Base-by-base conservation (phyloP, 2,888 invertebrate species). In the Phaedon cochleariae region DNA sequence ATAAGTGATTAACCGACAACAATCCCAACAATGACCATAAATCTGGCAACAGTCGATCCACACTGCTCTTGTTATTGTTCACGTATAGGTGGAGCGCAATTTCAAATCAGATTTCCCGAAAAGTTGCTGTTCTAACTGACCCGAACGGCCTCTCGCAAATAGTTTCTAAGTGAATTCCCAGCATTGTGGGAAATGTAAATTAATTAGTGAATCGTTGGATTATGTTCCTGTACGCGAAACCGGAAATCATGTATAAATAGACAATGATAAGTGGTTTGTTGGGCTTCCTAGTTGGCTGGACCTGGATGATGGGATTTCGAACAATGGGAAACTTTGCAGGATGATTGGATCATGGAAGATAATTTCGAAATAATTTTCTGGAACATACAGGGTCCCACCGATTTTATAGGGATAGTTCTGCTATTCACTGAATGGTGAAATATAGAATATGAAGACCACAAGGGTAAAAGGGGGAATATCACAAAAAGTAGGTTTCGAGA, bases 131-230 rank as follows among this genome's bases (percentile, higher is more conserved):
- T 49, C 64, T 67, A 69, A 71, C 68, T 69, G 70, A 71, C 70
- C 68, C 60, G 37, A 69, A 67, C 67, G 63, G 70, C 65, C 68
- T 66, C 59, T 63, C 61, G 54, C 65, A 65, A 68, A 60, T 69
- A 65, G 68, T 71, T 68, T 68, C 59, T 58, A 61, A 65, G 65
- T 57, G 65, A 65, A 65, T 67, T 67, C 54, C 63, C 63, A 64
- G 59, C 63, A 67, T 65, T 67, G 53, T 64, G 70, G 65, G 68
- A 68, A 70, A 70, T 68, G 65, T 66, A 62, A 70, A 70, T 70
- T 70, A 70, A 66, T 70, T 68, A 68, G 60, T 58, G 53, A 69
- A 67, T 65, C 58, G 15, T 54, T 29, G 62, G 60, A 64, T 65
- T 64, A 66, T 53, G 62, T 65, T 64, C 52, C 61, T 65, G 49